These are phyloP conservation scores for Ameiurus melas DNA, from an alignment of 2,113 vertebrate species.

Conservation along the genomic window DNA sequence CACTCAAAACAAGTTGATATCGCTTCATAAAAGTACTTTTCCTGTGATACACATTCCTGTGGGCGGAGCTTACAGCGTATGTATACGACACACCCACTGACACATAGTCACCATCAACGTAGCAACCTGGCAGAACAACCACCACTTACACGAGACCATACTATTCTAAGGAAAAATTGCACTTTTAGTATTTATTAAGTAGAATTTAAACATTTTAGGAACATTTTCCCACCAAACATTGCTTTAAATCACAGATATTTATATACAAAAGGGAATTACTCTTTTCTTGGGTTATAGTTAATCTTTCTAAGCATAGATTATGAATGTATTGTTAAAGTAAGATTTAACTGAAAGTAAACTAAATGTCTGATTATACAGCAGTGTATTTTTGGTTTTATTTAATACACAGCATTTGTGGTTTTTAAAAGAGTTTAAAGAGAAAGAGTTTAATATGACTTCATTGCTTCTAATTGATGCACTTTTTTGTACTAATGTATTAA, in stretches of 20 bases:
- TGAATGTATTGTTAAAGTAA: too few relatives aligned
- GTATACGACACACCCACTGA: background rate
- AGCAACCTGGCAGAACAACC: background rate
- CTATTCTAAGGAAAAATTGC: background rate
- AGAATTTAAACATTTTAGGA: background rate
- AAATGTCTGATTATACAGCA: too few relatives aligned
- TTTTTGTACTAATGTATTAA: background rate
- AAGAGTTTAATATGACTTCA: background rate
- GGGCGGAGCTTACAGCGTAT: background rate
- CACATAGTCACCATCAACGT: background rate
- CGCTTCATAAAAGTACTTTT: background rate
- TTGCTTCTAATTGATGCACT: background rate
- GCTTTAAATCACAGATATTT: background rate
- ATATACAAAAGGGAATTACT: accelerated
- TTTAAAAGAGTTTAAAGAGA: background rate
- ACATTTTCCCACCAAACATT: accelerated
- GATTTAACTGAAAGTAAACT: too few relatives aligned
- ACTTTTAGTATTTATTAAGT: background rate
- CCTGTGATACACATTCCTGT: background rate
- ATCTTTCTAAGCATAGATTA: background rate
- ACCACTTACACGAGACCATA: background rate
- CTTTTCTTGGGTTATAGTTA: too few relatives aligned
- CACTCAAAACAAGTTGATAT: background rate
- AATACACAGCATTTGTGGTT: background rate
- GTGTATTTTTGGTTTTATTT: background rate